phyloP scores from a whole-genome alignment of 2,113 vertebrate species.

The Leucopsar rothschildi region DNA sequence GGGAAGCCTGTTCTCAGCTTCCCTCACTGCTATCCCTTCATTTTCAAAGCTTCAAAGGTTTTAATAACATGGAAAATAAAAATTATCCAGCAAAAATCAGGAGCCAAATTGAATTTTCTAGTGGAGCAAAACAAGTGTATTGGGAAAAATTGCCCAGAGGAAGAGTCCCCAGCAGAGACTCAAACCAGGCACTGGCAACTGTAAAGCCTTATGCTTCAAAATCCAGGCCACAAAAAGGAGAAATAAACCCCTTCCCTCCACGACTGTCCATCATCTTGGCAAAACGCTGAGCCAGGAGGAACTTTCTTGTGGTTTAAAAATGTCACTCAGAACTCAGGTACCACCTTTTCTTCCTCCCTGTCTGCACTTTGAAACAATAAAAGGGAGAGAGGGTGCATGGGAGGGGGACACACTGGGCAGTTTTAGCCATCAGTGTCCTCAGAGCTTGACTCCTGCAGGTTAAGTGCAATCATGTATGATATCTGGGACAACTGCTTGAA shows the following conservation, averaged over 20 bases:
- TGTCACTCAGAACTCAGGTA: not conserved
- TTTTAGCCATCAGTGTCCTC: not conserved
- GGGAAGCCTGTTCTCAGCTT: not conserved
- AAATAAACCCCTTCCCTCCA: not conserved
- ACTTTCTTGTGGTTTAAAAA: not conserved
- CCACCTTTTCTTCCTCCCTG: not conserved
- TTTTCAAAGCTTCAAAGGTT: not conserved
- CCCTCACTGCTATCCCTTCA: not conserved
- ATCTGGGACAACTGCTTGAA: constrained; percentile 53
- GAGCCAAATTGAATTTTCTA: not conserved
- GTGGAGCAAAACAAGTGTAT: not conserved
- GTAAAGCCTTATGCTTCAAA: not conserved
- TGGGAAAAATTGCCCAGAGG: not conserved
- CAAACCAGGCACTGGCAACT: not conserved
- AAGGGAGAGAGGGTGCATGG: not conserved
- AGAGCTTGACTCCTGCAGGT: not conserved
- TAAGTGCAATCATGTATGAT: constrained; percentile 30
- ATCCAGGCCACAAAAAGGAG: not conserved
- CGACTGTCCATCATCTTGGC: not conserved
- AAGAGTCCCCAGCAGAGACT: not conserved
- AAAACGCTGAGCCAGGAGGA: not conserved
- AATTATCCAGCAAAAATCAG: not conserved
- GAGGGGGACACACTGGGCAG: not conserved
- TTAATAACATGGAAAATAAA: not conserved
- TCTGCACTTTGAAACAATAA: not conserved